These are phyloP conservation scores for Drosophila orosa DNA, from an alignment of 1,140 invertebrate genomes.

Conservation along the genomic window DNA sequence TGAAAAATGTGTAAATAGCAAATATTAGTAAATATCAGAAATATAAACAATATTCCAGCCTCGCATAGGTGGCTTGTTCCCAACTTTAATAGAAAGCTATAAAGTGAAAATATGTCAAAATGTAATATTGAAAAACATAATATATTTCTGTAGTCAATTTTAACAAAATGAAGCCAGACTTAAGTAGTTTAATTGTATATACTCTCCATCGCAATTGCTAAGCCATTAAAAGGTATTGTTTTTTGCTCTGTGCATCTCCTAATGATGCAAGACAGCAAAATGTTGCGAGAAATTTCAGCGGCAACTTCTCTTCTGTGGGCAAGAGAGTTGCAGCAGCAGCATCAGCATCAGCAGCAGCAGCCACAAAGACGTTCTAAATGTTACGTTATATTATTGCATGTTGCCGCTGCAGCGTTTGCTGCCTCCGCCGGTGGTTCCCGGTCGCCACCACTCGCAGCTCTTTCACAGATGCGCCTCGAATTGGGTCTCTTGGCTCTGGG, in stretches of 20 bases:
- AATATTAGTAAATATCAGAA: no score
- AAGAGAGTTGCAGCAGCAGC: constrained; percentile 28
- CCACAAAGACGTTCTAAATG: constrained; percentile 77
- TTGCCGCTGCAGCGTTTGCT: constrained; percentile 19
- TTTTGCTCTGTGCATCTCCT: constrained; percentile 29
- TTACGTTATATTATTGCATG: constrained; percentile 68
- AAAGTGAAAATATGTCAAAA: no score
- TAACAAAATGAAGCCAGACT: not conserved
- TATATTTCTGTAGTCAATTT: not conserved
- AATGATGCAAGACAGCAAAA: constrained; percentile 63
- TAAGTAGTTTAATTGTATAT: not conserved
- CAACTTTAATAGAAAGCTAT: no score
- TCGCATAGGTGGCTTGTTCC: no score
- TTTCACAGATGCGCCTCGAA: constrained; percentile 71
- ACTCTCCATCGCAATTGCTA: not conserved
- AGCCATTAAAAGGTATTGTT: not conserved
- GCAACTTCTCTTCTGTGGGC: constrained; percentile 40
- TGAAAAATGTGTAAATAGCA: no score
- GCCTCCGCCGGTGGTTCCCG: constrained; percentile 27
- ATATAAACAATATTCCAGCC: no score
- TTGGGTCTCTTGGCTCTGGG: constrained; percentile 72
- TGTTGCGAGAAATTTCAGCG: constrained; percentile 62
- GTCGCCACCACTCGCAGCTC: constrained; percentile 31
- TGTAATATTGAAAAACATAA: no score
- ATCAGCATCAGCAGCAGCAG: constrained; percentile 16